Percentiles rank a stretch among this genome's conserved stretches.
Evolutionary conservation across 2,113 vertebrate genomes (phyloP).

Genomic region (Carollia perspicillata): DNA sequence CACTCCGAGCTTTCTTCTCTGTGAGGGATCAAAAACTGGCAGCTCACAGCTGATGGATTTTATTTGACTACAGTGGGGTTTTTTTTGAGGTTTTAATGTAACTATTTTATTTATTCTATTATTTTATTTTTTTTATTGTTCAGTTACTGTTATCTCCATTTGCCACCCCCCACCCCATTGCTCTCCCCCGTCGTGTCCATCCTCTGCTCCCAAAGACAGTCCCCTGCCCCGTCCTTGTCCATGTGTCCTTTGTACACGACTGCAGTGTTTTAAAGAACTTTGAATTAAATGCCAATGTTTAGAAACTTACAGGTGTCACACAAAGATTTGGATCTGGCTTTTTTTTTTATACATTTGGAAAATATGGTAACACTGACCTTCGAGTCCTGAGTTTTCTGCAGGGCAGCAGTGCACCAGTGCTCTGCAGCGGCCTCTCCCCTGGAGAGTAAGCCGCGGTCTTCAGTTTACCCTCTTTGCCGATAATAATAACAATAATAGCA

Average conservation of each 20-base stretch:
- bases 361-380: not conserved
- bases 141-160: too few relatives aligned
- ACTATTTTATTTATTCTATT: too few relatives aligned
- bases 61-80: not conserved
- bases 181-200: too few relatives aligned
- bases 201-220: too few relatives aligned
- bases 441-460: not conserved
- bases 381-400: not conserved
- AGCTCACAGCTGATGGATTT: not conserved
- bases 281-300: not conserved
- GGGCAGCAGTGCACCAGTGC: not conserved
- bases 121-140: not conserved
- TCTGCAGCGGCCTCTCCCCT: not conserved
- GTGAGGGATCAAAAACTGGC: not conserved
- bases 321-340: slow-evolving; percentile 9
- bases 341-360: not conserved
- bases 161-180: too few relatives aligned
- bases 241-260: not conserved
- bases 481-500: not conserved
- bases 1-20: not conserved
- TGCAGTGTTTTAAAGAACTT: not conserved
- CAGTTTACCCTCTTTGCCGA: not conserved
- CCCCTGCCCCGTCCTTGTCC: too few relatives aligned
- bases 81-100: not conserved
- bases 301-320: not conserved